These are phyloP conservation scores for Clostera curtula DNA, from an alignment of 2,888 invertebrate species.

Conservation along the genomic window DNA sequence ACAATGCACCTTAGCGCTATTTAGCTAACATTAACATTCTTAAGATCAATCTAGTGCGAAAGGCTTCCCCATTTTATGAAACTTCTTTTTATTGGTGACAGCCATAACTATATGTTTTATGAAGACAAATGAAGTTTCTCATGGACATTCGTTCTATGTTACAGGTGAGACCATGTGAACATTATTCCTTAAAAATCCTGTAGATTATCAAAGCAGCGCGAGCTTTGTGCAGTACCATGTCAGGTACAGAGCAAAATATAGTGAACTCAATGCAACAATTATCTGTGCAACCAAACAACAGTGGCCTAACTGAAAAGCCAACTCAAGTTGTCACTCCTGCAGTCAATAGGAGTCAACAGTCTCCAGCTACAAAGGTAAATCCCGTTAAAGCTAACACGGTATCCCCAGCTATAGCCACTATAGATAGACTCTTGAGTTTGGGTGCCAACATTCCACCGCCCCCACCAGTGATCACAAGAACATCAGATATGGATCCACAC, in stretches of 20 bases:
- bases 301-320: conserved; percentile 64
- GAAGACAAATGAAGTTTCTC: conserved; percentile 13
- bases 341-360: conserved; percentile 58
- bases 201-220: conserved; percentile 35
- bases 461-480: conserved; percentile 56
- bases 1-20: conserved; percentile 18
- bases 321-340: conserved; percentile 71
- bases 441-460: conserved; percentile 62
- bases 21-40: conserved; percentile 6
- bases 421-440: conserved; percentile 63
- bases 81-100: conserved; percentile 3
- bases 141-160: conserved; percentile 26
- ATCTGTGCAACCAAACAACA: conserved; percentile 63
- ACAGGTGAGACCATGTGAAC: conserved; percentile 54
- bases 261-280: conserved; percentile 71
- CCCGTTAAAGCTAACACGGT: conserved; percentile 54
- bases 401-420: conserved; percentile 69
- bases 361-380: conserved; percentile 48
- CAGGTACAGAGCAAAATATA: conserved; percentile 70
- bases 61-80: conserved; percentile 12
- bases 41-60: conserved; percentile 7
- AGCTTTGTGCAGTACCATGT: conserved; percentile 63
- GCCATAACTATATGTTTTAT: conserved; percentile 3
- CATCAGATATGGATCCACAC: conserved; percentile 70
- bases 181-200: conserved; percentile 32